These are phyloP conservation scores for Trisateles emortualis DNA, from an alignment of 2,888 invertebrate genomes.

Conservation along the genomic window DNA sequence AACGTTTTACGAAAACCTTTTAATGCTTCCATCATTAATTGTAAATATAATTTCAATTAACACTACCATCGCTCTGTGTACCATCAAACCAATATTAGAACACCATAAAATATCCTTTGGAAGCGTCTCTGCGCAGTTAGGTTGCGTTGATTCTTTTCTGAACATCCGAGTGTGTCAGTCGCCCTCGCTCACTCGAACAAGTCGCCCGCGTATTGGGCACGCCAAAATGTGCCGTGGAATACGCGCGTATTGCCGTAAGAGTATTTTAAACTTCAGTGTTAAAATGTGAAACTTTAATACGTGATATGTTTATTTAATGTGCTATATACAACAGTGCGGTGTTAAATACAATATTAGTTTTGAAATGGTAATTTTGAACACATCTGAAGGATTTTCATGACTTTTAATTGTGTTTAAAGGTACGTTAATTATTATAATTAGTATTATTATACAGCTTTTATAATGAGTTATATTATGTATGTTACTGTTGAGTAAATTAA, in stretches of 20 bases:
- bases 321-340: conserved; percentile 34
- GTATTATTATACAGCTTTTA: neutral
- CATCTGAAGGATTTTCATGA: conserved; percentile 30
- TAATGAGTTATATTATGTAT: conserved; percentile 7
- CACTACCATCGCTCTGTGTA: conserved; percentile 9
- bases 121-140: conserved; percentile 62
- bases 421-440: conserved; percentile 21
- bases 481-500: conserved; percentile 11
- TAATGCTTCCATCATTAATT: conserved; percentile 3
- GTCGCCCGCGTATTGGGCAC: conserved; percentile 34
- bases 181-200: conserved; percentile 50
- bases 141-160: conserved; percentile 53
- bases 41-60: conserved; percentile 27
- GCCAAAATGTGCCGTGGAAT: conserved; percentile 15
- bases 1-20: neutral
- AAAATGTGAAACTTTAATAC: conserved; percentile 49
- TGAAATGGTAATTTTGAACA: conserved; percentile 22
- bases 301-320: conserved; percentile 39
- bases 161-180: conserved; percentile 58
- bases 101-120: conserved; percentile 46
- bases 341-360: conserved; percentile 24
- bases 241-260: conserved; percentile 40
- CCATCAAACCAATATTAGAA: conserved; percentile 48
- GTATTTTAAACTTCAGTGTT: conserved; percentile 47
- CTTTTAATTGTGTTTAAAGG: conserved; percentile 28